Conservation (phyloP, 2,113 vertebrate genomes). For the Phodopus roborovskii region DNA sequence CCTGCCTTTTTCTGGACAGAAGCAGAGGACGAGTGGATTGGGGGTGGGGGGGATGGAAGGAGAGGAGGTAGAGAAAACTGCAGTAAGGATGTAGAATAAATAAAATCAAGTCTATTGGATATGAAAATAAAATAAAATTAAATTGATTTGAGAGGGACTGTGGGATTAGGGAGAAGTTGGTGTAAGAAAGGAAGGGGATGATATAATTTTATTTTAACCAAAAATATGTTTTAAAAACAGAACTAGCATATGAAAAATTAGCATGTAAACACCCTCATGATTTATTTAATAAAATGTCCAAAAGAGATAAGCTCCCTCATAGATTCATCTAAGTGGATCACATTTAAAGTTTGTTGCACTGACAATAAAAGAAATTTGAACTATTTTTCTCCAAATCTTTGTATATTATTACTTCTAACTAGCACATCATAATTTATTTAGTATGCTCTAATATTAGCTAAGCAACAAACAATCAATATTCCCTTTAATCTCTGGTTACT, state of each 20-base stretch:
- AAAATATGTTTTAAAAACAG: conserved; percentile 7
- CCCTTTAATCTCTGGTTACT: conserved; percentile 30
- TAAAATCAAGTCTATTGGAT: not conserved
- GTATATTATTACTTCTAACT: conserved; percentile 32
- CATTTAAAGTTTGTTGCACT: conserved; percentile 6
- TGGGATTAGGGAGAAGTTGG: not conserved
- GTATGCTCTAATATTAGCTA: not conserved
- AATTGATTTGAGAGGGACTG: not conserved
- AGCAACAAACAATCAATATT: conserved; percentile 27
- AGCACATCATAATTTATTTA: conserved; percentile 38
- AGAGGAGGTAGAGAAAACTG: not conserved
- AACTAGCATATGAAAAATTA: conserved; percentile 45
- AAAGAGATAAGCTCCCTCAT: conserved; percentile 7
- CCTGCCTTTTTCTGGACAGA: not conserved
- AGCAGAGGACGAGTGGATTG: not conserved
- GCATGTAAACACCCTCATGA: conserved; percentile 41
- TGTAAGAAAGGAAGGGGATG: not conserved
- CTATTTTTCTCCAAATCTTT: conserved; percentile 26
- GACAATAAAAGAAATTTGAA: not conserved
- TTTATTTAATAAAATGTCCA: conserved; percentile 49
- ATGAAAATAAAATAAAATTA: not conserved
- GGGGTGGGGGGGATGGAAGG: not conserved
- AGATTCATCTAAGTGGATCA: conserved; percentile 31
- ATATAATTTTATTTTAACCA: not conserved
- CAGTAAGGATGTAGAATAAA: not conserved